Evolutionary conservation across 2,888 invertebrate species (phyloP), one percentile per base, ranked within the genome.

Genomic region (Sialis lutaria): DNA sequence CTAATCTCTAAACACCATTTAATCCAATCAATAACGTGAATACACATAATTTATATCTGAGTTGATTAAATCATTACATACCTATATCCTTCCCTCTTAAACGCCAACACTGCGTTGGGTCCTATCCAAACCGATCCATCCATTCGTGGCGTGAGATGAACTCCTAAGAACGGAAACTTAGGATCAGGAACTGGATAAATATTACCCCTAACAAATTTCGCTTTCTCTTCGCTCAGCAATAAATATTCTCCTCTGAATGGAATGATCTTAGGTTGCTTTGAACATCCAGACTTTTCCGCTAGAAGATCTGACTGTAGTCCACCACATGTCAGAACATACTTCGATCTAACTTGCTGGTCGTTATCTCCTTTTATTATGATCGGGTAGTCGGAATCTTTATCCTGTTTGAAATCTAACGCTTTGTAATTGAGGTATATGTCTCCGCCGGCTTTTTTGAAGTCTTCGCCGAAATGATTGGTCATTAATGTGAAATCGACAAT

Each of bases 121-220:
- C 98, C 98, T 13, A 99, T 69, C 83, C 95, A 93, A 42, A 98
- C 78, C 54, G 83, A 79, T 1, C 96, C 96, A 68, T 93, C 90
- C 75, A 98, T 86, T 58, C 89, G 76, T 0, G 97, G 98, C 6
- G 98, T 99, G 59, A 87, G 89, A 67, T 99, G 98, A 2, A 98
- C 97, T 4, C 98, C 98, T 34, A 99, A 70, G 66, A 99, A 99
- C 45, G 98, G 98, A 61, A 96, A 89, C 50, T 85, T 73, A 1
- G 96, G 87, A 70, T 98, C 91, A 8, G 98, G 97, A 6, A 98
- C 95, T 4, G 98, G 98, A 67, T 99, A 98, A 59, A 99, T 93
- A 62, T 99, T 99, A 9, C 91, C 84, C 53, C 77, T 80, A 34
- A 91, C 79, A 58, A 93, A 67, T 58, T 84, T 67, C 53, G 74